Percentiles rank a stretch among this genome's conserved stretches.
phyloP scores from a whole-genome alignment of 1,140 invertebrate genomes.

The Drosophila pseudoobscura region DNA sequence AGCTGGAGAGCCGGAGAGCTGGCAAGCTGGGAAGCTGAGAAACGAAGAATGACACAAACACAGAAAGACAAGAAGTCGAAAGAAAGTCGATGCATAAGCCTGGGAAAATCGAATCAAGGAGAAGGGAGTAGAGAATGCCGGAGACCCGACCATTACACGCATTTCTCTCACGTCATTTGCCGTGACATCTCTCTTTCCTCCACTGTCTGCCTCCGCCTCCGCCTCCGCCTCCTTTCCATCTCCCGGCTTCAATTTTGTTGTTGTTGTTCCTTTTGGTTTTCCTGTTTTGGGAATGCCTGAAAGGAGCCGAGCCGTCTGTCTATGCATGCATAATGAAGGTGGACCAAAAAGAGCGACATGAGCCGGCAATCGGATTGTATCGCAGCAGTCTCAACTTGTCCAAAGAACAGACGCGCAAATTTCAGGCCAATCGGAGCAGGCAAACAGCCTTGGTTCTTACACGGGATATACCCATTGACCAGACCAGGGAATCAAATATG shows the following conservation, averaged over 20 bases:
- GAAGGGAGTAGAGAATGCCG: slow-evolving; percentile 7
- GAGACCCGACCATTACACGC: slow-evolving; percentile 44
- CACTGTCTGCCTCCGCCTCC: neutral
- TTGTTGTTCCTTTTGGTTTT: slow-evolving; percentile 12
- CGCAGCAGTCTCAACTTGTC: slow-evolving; percentile 43
- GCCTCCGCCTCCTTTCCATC: neutral
- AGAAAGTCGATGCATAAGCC: slow-evolving; percentile 9
- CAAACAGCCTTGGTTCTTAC: neutral
- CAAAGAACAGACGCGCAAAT: neutral
- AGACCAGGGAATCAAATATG: too few species aligned
- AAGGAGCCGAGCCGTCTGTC: slow-evolving; percentile 11
- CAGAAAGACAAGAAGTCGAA: neutral
- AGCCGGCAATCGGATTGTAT: slow-evolving; percentile 62
- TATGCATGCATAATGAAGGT: slow-evolving; percentile 74
- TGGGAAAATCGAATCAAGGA: slow-evolving; percentile 25
- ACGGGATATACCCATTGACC: too few species aligned
- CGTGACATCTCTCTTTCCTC: slow-evolving; percentile 40
- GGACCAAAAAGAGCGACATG: slow-evolving; percentile 7
- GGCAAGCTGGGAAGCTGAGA: slow-evolving; percentile 7
- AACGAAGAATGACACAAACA: slow-evolving; percentile 1
- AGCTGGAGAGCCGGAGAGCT: neutral
- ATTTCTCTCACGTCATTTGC: slow-evolving; percentile 63
- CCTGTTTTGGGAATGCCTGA: slow-evolving; percentile 8
- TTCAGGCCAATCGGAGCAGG: neutral
- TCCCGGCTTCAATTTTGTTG: slow-evolving; percentile 58